Evolutionary conservation across 2,113 vertebrate species (phyloP), one percentile per base, ranked within the genome.

Genomic region (Ovis canadensis): DNA sequence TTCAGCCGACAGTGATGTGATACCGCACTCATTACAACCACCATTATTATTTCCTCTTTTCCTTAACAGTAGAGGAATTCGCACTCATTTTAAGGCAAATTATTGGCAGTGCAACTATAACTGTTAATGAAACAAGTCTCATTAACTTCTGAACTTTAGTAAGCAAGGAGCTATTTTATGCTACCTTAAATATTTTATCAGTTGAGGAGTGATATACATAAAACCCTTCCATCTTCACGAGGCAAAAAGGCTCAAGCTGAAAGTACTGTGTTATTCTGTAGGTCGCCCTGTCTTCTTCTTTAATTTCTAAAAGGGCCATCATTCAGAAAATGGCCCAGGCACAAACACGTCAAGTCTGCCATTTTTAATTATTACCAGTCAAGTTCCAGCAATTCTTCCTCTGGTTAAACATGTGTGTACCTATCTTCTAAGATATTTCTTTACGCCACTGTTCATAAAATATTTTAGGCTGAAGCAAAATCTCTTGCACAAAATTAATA

Each of bases 401-500:
- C 98, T 96, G 55, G 97, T 98, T 98, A 98, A 98, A 98, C 91
- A 97, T 97, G 81, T 95, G 87, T 95, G 88, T 97, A 98, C 85
- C 96, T 98, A 98, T 95, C 98, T 97, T 92, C 7, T 64, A 94
- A 98, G 96, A 55, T 74, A 93, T 98, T 98, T 98, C 98, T 99
- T 98, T 98, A 99, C 98, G 99, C 98, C 98, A 99, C 98, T 99
- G 98, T 98, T 99, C 98, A 99, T 99, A 99, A 99, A 99, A 98
- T 94, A 98, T 88, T 98, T 99, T 97, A 98, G 94, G 96, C 64
- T 99, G 99, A 99, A 98, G 98, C 89, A 98, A 99, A 98, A 97
- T 99, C 96, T 96, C 98, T 98, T 99, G 97, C 98, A 99, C 98
- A 99, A 99, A 99, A 99, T 99, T 99, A 99, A 99, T 99, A 99